A percentile compares a stretch with the other conserved stretches of the same genome.
Conservation (phyloP, 2,888 invertebrate genomes). For the Synergus laeviventris region DNA sequence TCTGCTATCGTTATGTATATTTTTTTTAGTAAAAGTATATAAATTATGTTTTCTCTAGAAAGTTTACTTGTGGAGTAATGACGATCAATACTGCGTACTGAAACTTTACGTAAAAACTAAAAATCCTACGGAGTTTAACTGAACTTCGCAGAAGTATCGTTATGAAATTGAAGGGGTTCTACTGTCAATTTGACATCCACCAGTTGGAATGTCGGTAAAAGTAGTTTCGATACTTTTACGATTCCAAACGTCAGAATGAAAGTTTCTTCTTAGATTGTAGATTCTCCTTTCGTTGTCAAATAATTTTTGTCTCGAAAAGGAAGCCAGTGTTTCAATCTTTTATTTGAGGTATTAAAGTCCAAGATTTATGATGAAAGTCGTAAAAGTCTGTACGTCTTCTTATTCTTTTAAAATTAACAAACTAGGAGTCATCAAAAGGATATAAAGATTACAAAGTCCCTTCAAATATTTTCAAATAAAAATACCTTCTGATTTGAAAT, state of each 20-base stretch:
- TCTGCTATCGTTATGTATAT: too few species aligned
- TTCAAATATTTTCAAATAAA: not conserved
- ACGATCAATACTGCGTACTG: conserved; percentile 19
- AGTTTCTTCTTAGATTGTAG: conserved; percentile 35
- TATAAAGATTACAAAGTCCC: not conserved
- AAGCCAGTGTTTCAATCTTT: conserved; percentile 12
- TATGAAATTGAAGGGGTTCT: conserved; percentile 52
- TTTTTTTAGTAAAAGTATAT: not conserved
- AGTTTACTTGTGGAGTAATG: not conserved
- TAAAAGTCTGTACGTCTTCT: not conserved
- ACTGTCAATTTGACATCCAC: conserved; percentile 49
- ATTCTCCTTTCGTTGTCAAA: conserved; percentile 25
- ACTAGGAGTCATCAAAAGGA: conserved; percentile 1
- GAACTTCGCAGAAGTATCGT: conserved; percentile 61
- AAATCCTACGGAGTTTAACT: conserved; percentile 22
- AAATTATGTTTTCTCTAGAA: conserved; percentile 4
- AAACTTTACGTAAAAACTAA: conserved; percentile 4
- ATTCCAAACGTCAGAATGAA: conserved; percentile 42
- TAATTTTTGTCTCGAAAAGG: conserved; percentile 18
- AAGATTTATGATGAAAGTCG: conserved; percentile 15
- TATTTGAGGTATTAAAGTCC: conserved; percentile 10
- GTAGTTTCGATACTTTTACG: conserved; percentile 49
- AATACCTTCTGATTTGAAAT: not conserved
- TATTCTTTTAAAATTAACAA: not conserved
- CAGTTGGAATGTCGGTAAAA: conserved; percentile 43